Evolutionary conservation across 2,888 invertebrate species (phyloP).

Genomic region (Ischnus inquisitorius): DNA sequence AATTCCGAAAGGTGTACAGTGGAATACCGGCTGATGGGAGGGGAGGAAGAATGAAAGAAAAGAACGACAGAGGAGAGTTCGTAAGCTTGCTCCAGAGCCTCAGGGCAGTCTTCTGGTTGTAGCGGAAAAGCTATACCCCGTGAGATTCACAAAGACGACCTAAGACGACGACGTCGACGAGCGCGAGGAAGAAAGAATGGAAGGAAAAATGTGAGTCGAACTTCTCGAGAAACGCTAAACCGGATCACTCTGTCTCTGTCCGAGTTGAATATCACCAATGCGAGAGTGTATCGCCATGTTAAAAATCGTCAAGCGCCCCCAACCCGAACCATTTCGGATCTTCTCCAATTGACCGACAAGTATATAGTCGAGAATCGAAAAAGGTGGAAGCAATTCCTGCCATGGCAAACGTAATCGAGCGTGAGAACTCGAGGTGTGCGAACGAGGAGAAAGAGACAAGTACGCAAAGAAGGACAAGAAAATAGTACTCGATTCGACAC

Average conservation of each 20-base stretch:
- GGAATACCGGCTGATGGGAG: slow-evolving; percentile 27
- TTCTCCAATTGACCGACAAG: slow-evolving; percentile 19
- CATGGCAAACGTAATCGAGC: slow-evolving; percentile 23
- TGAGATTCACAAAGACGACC: slow-evolving; percentile 46
- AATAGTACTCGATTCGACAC: slow-evolving; percentile 10
- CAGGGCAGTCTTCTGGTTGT: slow-evolving; percentile 42
- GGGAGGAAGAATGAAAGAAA: slow-evolving; percentile 35
- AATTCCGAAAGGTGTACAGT: slow-evolving; percentile 55
- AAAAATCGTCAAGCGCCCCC: slow-evolving; percentile 24
- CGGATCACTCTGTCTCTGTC: neutral
- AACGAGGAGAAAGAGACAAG: neutral
- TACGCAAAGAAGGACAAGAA: neutral
- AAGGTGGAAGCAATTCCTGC: slow-evolving; percentile 16
- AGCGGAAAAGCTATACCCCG: neutral
- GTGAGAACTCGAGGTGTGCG: neutral
- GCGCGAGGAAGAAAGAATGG: neutral
- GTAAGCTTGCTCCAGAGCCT: slow-evolving; percentile 38
- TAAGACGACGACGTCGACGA: neutral
- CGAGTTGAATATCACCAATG: slow-evolving; percentile 13
- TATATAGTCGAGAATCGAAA: neutral
- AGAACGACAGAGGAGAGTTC: slow-evolving; percentile 27
- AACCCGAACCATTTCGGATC: neutral
- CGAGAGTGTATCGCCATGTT: slow-evolving; percentile 25
- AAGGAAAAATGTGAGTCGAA: slow-evolving; percentile 32
- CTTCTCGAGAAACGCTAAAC: slow-evolving; percentile 21